Conservation (phyloP, 2,888 invertebrate genomes). For the Cephus pulcher region DNA sequence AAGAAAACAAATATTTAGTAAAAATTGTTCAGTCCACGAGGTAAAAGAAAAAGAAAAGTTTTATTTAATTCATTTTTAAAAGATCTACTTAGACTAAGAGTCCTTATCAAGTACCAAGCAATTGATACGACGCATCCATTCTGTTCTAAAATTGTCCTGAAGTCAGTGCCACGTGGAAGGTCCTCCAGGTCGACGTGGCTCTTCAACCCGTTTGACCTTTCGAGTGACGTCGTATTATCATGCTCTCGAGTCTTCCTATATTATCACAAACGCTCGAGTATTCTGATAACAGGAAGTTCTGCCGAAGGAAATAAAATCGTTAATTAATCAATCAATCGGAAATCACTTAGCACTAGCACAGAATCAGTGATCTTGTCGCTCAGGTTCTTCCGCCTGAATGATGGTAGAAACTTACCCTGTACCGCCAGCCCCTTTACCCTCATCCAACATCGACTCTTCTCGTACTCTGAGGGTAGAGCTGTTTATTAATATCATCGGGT, state of each 20-base stretch:
- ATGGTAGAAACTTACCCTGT: neutral
- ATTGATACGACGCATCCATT: neutral
- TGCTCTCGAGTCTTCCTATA: neutral
- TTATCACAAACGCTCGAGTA: neutral
- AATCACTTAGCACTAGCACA: neutral
- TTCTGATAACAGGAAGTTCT: neutral
- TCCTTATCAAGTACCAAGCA: neutral
- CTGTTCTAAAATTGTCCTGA: neutral
- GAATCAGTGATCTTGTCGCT: neutral
- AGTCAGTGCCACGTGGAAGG: neutral
- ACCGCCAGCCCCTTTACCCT: neutral
- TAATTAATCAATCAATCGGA: neutral
- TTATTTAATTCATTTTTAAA: neutral
- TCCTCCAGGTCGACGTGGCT: too few relatives aligned
- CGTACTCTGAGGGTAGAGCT: neutral
- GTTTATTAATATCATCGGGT: neutral
- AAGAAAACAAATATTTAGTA: too few relatives aligned
- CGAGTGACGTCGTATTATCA: neutral
- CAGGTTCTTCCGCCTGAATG: neutral
- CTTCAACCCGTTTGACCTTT: neutral
- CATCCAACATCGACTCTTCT: neutral
- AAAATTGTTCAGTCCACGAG: too few relatives aligned
- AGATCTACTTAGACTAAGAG: neutral
- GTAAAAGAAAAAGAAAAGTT: too few relatives aligned
- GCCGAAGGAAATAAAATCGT: neutral